Conservation (phyloP, 2,113 vertebrate species). For the Ageneiosus marmoratus region DNA sequence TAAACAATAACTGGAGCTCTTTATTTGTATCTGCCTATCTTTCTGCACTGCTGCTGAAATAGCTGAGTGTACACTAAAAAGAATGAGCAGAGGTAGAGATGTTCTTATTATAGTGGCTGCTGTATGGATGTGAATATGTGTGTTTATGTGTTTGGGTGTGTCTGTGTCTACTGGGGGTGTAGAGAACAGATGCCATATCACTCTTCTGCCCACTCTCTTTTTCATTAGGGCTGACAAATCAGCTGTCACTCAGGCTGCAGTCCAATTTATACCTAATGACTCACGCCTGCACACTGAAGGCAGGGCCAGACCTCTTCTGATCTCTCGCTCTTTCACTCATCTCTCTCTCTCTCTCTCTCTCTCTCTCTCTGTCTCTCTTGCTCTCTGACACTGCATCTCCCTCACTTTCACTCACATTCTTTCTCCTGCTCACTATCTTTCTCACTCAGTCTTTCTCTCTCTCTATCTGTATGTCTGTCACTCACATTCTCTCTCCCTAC, state of each 20-base stretch:
- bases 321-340: slow-evolving; percentile 61
- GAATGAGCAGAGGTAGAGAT: not conserved
- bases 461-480: slow-evolving; percentile 11
- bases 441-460: slow-evolving; percentile 31
- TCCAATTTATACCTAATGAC: slow-evolving; percentile 95
- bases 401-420: not conserved
- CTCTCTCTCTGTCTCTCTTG: not conserved
- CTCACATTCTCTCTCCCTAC: slow-evolving; percentile 42
- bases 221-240: slow-evolving; percentile 83
- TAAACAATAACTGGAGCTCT: not conserved
- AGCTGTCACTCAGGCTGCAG: slow-evolving; percentile 89
- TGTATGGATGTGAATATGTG: slow-evolving; percentile 35
- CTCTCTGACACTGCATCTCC: slow-evolving; percentile 39
- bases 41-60: not conserved
- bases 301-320: slow-evolving; percentile 14
- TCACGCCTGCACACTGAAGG: slow-evolving; percentile 78
- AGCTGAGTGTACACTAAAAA: not conserved
- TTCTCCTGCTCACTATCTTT: slow-evolving; percentile 24
- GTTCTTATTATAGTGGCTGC: not conserved
- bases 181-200: slow-evolving; percentile 78
- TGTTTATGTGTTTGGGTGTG: slow-evolving; percentile 35
- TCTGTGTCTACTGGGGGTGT: slow-evolving; percentile 12
- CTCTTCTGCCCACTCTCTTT: slow-evolving; percentile 74
- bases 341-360: slow-evolving; percentile 48
- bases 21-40: not conserved